A percentile compares a stretch with the other conserved stretches of the same genome.
Evolutionary conservation across 2,797 vertebrate species (phyloP).

Genomic region (Anguilla obscura): DNA sequence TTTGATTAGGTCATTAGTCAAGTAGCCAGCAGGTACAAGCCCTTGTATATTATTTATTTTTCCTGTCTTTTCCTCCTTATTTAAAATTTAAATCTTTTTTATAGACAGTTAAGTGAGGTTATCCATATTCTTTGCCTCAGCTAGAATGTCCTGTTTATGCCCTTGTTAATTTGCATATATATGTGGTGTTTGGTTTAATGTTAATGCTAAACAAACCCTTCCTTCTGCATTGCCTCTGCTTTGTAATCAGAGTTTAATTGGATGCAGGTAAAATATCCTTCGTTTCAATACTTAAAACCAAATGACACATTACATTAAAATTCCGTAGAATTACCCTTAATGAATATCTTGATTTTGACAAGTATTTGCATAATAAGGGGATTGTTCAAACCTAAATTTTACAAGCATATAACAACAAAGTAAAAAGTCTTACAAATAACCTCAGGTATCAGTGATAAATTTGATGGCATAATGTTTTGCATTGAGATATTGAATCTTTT

Average conservation of each 20-base stretch:
- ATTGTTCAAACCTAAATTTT: not conserved
- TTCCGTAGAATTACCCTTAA: slow-evolving; percentile 56
- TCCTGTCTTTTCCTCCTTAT: slow-evolving; percentile 60
- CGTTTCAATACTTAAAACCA: slow-evolving; percentile 58
- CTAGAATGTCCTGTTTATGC: slow-evolving; percentile 51
- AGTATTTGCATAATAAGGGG: not conserved
- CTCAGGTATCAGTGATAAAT: not conserved
- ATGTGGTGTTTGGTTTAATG: slow-evolving; percentile 51
- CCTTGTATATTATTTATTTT: slow-evolving; percentile 29
- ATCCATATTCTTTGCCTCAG: slow-evolving; percentile 40
- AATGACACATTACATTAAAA: slow-evolving; percentile 55
- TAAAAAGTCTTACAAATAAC: slow-evolving; percentile 16
- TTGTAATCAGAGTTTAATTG: slow-evolving; percentile 63
- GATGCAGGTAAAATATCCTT: slow-evolving; percentile 54
- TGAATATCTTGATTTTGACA: slow-evolving; percentile 58
- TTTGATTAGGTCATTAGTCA: slow-evolving; percentile 67
- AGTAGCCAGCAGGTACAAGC: slow-evolving; percentile 60
- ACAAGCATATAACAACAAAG: slow-evolving; percentile 21
- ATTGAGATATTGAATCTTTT: not conserved
- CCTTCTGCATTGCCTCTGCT: slow-evolving; percentile 35
- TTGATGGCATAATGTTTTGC: slow-evolving; percentile 1
- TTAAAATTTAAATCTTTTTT: slow-evolving; percentile 55
- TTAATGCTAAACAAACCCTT: slow-evolving; percentile 61
- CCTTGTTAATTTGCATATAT: slow-evolving; percentile 54
- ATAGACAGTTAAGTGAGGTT: slow-evolving; percentile 64